Conservation (phyloP, 1,140 invertebrate genomes). For the Asbolus verrucosus region DNA sequence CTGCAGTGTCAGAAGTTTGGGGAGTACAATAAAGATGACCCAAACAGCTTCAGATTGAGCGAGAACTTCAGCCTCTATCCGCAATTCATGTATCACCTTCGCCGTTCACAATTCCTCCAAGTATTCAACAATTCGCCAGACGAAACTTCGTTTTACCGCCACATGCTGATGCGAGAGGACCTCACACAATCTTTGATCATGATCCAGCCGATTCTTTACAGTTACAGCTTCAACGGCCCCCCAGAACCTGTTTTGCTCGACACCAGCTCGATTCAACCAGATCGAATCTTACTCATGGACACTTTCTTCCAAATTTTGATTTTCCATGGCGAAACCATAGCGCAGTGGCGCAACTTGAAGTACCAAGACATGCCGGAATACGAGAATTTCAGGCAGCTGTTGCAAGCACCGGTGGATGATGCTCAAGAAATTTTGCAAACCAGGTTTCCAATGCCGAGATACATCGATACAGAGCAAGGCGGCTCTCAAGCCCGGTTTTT, state of each 20-base stretch:
- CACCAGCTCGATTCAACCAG: conserved; percentile 96
- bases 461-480: conserved; percentile 98
- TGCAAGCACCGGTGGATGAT: conserved; percentile 97
- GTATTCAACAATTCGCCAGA: conserved; percentile 99
- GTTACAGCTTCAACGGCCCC: conserved; percentile 97
- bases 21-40: conserved; percentile 97
- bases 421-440: conserved; percentile 96
- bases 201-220: conserved; percentile 99
- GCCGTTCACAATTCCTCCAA: conserved; percentile 98
- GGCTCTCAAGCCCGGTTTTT: conserved; percentile 98
- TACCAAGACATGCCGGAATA: conserved; percentile 98
- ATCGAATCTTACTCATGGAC: conserved; percentile 98
- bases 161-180: conserved; percentile 97
- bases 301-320: conserved; percentile 99
- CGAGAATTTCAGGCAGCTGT: conserved; percentile 95
- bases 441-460: conserved; percentile 97
- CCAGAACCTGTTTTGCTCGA: conserved; percentile 98
- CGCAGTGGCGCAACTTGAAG: conserved; percentile 92
- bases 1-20: conserved; percentile 98
- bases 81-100: conserved; percentile 99
- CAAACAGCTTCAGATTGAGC: conserved; percentile 93
- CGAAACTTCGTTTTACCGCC: conserved; percentile 99
- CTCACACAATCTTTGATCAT: conserved; percentile 97
- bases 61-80: conserved; percentile 99
- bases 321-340: conserved; percentile 99